These are phyloP conservation scores for Pogonophryne albipinna DNA, from an alignment of 2,797 vertebrate genomes.

Conservation along the genomic window DNA sequence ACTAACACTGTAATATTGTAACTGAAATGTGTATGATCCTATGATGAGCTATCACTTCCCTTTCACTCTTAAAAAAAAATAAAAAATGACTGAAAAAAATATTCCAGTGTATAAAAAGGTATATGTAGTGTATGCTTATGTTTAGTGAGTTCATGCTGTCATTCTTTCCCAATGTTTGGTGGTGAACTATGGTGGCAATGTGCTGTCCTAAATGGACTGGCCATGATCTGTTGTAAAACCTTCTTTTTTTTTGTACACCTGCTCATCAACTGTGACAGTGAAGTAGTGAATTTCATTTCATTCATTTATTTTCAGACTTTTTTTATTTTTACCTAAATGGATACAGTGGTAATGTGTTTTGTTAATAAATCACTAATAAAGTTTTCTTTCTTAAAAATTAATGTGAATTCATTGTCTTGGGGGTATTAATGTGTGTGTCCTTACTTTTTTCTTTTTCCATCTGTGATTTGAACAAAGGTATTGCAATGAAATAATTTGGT, in stretches of 20 bases:
- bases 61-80: slow-evolving; percentile 76
- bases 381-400: slow-evolving; percentile 96
- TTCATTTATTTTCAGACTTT: slow-evolving; percentile 80
- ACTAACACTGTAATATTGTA: slow-evolving; percentile 95
- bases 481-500: neutral
- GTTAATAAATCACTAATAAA: slow-evolving; percentile 99
- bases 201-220: slow-evolving; percentile 88
- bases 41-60: slow-evolving; percentile 87
- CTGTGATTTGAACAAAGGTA: slow-evolving; percentile 1
- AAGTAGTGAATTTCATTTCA: slow-evolving; percentile 92
- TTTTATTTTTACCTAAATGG: slow-evolving; percentile 85
- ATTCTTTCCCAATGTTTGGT: slow-evolving; percentile 89
- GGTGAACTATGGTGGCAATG: slow-evolving; percentile 92
- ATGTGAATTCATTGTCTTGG: slow-evolving; percentile 67
- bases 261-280: slow-evolving; percentile 94
- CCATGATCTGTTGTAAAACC: slow-evolving; percentile 88
- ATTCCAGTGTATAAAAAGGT: slow-evolving; percentile 75
- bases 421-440: neutral
- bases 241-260: slow-evolving; percentile 92
- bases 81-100: slow-evolving; percentile 64
- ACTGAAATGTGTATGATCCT: slow-evolving; percentile 97
- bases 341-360: slow-evolving; percentile 90
- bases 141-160: slow-evolving; percentile 97
- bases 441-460: neutral
- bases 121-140: slow-evolving; percentile 99